Evolutionary conservation across 2,113 vertebrate genomes (phyloP).

Genomic region (Alligator mississippiensis): DNA sequence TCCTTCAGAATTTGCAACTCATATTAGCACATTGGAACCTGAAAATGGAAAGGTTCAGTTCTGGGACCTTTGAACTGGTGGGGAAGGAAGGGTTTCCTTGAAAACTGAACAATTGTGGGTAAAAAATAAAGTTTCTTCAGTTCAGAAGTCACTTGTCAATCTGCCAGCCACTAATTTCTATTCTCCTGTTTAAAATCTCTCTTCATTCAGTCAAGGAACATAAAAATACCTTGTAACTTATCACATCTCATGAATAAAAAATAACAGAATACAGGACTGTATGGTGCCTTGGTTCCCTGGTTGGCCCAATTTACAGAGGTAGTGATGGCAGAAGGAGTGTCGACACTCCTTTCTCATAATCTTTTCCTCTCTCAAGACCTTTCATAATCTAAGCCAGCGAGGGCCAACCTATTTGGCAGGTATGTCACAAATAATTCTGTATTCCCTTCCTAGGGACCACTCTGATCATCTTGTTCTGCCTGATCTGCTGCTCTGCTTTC

Average conservation of each 20-base stretch:
- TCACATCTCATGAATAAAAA: not conserved
- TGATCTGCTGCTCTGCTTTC: too few relatives aligned
- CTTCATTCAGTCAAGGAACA: not conserved
- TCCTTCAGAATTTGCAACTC: not conserved
- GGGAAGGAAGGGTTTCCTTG: not conserved
- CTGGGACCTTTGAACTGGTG: not conserved
- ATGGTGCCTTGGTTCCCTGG: not conserved
- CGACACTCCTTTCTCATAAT: not conserved
- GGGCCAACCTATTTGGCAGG: too few relatives aligned
- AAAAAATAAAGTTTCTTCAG: not conserved
- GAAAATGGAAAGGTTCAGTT: not conserved
- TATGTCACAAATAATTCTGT: too few relatives aligned
- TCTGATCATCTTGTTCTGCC: too few relatives aligned
- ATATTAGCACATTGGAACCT: not conserved
- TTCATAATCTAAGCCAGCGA: not conserved
- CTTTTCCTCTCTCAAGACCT: not conserved
- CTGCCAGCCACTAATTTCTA: not conserved
- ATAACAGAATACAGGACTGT: not conserved
- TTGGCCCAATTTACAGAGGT: not conserved
- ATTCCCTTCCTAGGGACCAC: too few relatives aligned
- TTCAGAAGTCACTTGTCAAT: not conserved
- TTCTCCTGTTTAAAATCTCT: not conserved
- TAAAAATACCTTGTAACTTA: not conserved
- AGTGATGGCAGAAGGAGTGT: too few relatives aligned
- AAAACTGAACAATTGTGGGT: not conserved